These are phyloP conservation scores for Cephalopachus bancanus DNA, from an alignment of 2,797 vertebrate genomes.

Conservation along the genomic window DNA sequence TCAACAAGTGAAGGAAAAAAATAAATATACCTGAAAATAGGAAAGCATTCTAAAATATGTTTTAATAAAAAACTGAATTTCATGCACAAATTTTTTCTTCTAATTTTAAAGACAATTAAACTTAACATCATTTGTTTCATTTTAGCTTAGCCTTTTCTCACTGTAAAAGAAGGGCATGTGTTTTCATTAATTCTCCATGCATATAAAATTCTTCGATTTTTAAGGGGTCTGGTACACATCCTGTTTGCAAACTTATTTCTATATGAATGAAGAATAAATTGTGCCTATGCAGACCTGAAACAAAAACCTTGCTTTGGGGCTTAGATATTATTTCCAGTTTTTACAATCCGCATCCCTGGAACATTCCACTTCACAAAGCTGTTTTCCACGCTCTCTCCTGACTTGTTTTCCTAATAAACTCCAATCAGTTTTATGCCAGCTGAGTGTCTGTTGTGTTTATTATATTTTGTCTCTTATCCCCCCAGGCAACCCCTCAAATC, in stretches of 20 bases:
- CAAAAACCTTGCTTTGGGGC: conserved; percentile 73
- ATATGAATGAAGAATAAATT: conserved; percentile 79
- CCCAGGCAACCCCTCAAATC: conserved; percentile 60
- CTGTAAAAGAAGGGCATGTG: background rate
- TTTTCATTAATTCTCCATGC: conserved; percentile 70
- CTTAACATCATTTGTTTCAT: background rate
- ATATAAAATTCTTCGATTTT: conserved; percentile 71
- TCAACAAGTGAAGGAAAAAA: conserved; percentile 65
- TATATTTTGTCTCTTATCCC: conserved; percentile 73
- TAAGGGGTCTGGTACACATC: conserved; percentile 80
- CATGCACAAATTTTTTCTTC: conserved; percentile 2
- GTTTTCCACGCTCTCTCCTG: conserved; percentile 68
- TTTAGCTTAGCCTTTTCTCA: background rate
- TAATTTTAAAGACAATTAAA: conserved; percentile 48
- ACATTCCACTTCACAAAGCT: conserved; percentile 71
- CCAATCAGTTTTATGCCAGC: conserved; percentile 67
- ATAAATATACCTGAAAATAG: conserved; percentile 53
- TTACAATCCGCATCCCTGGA: conserved; percentile 76
- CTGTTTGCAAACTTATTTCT: conserved; percentile 78
- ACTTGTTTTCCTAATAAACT: conserved; percentile 63
- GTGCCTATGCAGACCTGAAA: conserved; percentile 59
- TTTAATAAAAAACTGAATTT: conserved; percentile 47
- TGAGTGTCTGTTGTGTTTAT: conserved; percentile 68
- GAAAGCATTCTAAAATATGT: background rate
- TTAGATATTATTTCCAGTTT: conserved; percentile 73